A percentile compares a stretch with the other conserved stretches of the same genome.
phyloP scores from a whole-genome alignment of 2,888 invertebrate genomes.

The Terebella lapidaria region DNA sequence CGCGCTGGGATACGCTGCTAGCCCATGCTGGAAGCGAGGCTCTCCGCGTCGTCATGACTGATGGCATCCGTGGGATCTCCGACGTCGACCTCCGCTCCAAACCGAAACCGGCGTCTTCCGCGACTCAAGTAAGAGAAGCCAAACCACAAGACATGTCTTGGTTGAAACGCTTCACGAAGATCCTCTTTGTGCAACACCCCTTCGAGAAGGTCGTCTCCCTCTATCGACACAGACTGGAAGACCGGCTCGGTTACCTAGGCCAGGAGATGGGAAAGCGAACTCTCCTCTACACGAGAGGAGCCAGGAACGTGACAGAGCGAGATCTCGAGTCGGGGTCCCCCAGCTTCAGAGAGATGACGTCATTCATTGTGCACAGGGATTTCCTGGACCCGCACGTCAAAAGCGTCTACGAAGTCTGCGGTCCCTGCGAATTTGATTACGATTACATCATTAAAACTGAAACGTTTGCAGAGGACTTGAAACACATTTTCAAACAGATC shows the following conservation, averaged over 20 bases:
- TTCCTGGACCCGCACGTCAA: slow-evolving; percentile 12
- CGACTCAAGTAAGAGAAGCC: background rate
- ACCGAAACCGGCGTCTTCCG: background rate
- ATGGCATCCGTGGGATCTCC: background rate
- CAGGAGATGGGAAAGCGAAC: background rate
- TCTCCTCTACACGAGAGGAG: background rate
- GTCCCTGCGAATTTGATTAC: slow-evolving; percentile 14
- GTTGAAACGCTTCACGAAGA: background rate
- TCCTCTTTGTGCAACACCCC: slow-evolving; percentile 3
- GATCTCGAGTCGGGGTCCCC: background rate
- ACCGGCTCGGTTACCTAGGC: background rate
- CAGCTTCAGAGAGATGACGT: background rate
- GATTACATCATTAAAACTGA: slow-evolving; percentile 12
- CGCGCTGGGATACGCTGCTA: background rate
- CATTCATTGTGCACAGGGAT: background rate
- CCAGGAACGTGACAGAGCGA: background rate
- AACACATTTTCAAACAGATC: slow-evolving; percentile 1
- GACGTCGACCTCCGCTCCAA: background rate
- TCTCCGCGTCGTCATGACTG: background rate
- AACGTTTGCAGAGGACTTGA: slow-evolving; percentile 7
- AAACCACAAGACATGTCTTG: background rate
- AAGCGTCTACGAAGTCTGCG: slow-evolving; percentile 11
- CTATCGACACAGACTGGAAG: background rate
- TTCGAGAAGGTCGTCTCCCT: background rate
- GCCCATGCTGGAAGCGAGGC: background rate